Evolutionary conservation across 1,140 invertebrate genomes (phyloP), one percentile per base, ranked within the genome.

Genomic region (Cydia amplana): DNA sequence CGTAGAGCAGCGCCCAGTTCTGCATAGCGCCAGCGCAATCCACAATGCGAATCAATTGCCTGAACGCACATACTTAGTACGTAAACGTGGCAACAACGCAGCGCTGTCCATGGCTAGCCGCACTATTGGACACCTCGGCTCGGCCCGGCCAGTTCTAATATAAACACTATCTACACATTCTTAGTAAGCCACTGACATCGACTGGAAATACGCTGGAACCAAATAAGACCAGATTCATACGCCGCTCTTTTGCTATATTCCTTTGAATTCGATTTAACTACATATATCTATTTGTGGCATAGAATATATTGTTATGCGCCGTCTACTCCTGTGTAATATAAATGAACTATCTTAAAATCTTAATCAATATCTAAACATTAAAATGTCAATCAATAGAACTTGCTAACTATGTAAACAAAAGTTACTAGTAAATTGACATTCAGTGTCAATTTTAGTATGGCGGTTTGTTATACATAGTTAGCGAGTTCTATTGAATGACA

Each of bases 1-100:
- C 86, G 86, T 87, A 86, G 85, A 89, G 78, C 84, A 86, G 82
- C 87, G 85, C 85, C 89, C 86, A 91, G 87, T 90, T 90, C 90
- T 82, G 77, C 75, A 79, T 73, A 74, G 75, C 76, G 77, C 77
- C 75, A 79, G 78, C 74, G 60, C 74, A 46, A 79, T 77, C 77
- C 77, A 80, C 78, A 82, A 79, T 76, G 75, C 78, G 75, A 79
- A 76, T 76, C 78, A 79, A 78, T 79, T 79, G 74, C 49, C 63
- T 75, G 74, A 77, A 74, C 75, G 73, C 74, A 67, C 74, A 77
- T 74, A 67, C 74, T 76, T 74, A 75, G 74, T 74, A 78, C 76
- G 80, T 78, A 80, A 78, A 82, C 78, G 82, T 82, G 82, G 82
- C 82, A 83, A 82, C 79, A 79, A 78, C 79, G 77, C 77, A 77